phyloP scores from a whole-genome alignment of 2,113 vertebrate genomes.

The Leucosticte australis region DNA sequence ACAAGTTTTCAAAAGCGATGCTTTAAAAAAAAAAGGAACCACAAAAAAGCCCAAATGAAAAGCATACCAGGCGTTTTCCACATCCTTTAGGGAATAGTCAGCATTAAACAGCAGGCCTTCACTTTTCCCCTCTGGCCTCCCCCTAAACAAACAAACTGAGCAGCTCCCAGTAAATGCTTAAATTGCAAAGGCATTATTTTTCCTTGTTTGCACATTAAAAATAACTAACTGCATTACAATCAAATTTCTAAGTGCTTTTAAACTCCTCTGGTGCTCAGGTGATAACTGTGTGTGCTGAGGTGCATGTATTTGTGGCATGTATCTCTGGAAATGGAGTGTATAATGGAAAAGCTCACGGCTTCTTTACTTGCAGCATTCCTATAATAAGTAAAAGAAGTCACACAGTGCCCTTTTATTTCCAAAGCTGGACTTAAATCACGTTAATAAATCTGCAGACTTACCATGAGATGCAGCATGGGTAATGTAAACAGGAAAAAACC shows the following conservation, averaged over 20 bases:
- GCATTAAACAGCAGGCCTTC: not conserved
- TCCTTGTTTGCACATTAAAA: not conserved
- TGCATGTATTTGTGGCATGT: not conserved
- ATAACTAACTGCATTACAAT: not conserved
- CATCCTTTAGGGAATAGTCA: not conserved
- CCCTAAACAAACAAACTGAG: not conserved
- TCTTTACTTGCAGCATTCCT: not conserved
- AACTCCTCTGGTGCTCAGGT: not conserved
- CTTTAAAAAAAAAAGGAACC: not conserved
- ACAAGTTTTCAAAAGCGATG: not conserved
- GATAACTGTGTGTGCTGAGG: not conserved
- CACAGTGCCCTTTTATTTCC: not conserved
- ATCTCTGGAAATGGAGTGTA: not conserved
- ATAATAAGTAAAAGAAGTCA: not conserved
- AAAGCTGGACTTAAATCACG: not conserved
- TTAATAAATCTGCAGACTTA: constrained; percentile 25
- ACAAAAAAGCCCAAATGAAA: not conserved
- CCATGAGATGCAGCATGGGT: constrained; percentile 41
- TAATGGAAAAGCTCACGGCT: not conserved
- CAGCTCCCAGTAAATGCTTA: not conserved
- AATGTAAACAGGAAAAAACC: not conserved
- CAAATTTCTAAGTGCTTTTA: not conserved
- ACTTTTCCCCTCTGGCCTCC: not conserved
- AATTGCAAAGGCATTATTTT: not conserved
- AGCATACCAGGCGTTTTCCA: not conserved